These are phyloP conservation scores for Malurus alboscapulatus DNA, from an alignment of 2,113 vertebrate genomes.

Conservation along the genomic window DNA sequence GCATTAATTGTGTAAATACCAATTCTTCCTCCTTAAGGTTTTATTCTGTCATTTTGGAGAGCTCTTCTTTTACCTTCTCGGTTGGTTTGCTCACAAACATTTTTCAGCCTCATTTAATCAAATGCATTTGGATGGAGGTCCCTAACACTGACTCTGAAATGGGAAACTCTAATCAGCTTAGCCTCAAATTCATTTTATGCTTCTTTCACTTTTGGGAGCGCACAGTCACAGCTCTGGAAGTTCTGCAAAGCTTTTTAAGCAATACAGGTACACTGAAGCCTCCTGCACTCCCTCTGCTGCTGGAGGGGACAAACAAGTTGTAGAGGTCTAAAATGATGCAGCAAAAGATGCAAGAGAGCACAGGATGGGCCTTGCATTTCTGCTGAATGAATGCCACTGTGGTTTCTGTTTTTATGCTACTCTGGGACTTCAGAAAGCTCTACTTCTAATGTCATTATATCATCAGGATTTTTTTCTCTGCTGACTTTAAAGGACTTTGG, in stretches of 20 bases:
- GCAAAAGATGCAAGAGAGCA: not conserved
- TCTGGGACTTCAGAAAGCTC: not conserved
- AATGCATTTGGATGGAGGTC: not conserved
- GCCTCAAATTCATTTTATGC: not conserved
- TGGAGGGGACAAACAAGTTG: not conserved
- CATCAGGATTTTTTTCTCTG: not conserved
- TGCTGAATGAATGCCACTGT: not conserved
- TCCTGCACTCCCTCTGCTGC: not conserved
- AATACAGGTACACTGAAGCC: not conserved
- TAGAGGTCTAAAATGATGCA: not conserved
- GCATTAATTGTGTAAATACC: not conserved
- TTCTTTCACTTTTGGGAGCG: not conserved
- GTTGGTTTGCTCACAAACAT: not conserved
- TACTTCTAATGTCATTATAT: not conserved
- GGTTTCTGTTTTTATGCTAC: not conserved
- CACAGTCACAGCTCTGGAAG: not conserved
- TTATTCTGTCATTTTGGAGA: not conserved
- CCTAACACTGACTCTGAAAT: not conserved
- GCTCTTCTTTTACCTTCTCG: not conserved
- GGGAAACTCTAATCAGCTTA: constrained; percentile 26
- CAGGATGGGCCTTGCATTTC: not conserved
- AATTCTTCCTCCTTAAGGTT: not conserved
- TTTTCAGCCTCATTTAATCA: constrained; percentile 1
- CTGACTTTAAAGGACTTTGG: not conserved
- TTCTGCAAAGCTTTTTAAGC: not conserved